Percentiles rank a stretch among this genome's conserved stretches.
phyloP scores from a whole-genome alignment of 2,797 vertebrate species.

The Chloroceryle inda region DNA sequence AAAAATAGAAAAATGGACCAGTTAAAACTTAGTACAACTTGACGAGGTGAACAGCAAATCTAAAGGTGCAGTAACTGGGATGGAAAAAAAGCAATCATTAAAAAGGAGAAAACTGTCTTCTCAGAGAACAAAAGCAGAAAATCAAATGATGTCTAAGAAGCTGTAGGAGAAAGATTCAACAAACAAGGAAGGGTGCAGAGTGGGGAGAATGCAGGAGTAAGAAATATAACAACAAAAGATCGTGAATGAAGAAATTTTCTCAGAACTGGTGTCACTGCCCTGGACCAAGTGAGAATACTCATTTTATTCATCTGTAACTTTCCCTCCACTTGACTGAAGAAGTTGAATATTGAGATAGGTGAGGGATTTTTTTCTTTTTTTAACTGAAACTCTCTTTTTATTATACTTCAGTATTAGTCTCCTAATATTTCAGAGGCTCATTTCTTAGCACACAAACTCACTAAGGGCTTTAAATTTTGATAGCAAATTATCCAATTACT shows the following conservation, averaged over 20 bases:
- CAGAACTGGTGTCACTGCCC: not conserved
- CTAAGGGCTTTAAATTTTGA: not conserved
- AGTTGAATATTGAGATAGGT: not conserved
- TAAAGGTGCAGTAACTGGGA: not conserved
- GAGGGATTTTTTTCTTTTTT: not conserved
- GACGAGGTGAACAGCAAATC: not conserved
- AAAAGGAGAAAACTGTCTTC: not conserved
- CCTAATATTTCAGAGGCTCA: not conserved
- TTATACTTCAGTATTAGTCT: not conserved
- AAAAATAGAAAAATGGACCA: not conserved
- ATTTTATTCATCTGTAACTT: not conserved
- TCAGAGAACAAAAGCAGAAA: not conserved
- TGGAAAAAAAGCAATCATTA: not conserved
- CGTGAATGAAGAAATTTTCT: not conserved
- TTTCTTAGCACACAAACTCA: not conserved
- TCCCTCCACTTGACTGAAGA: not conserved
- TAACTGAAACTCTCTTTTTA: not conserved
- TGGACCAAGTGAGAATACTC: not conserved
- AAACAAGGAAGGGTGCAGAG: fast-evolving
- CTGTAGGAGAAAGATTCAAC: not conserved
- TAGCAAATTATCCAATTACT: not conserved
- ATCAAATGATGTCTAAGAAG: not conserved
- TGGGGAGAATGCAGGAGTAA: not conserved
- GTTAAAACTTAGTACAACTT: not conserved
- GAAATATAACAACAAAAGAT: not conserved